These are phyloP conservation scores for Lasioglossum figueresi DNA, from an alignment of 2,888 invertebrate species.

Conservation along the genomic window DNA sequence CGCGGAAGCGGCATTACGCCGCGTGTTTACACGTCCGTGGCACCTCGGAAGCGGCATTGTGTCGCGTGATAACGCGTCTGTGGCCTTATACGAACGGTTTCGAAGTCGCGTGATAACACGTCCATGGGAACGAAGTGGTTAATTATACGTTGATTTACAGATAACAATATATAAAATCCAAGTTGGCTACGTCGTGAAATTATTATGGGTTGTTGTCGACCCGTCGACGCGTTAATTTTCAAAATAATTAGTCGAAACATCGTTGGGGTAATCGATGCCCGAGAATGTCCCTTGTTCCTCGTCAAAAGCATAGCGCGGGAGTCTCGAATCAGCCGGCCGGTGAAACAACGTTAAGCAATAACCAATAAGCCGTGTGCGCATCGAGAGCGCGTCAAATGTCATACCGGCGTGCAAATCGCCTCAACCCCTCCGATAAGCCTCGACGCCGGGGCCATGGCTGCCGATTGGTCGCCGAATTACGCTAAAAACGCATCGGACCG, in stretches of 20 bases:
- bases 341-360: constrained; percentile 78
- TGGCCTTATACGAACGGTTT: no score
- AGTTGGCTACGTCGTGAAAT: background rate
- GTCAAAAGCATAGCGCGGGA: constrained; percentile 27
- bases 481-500: constrained; percentile 69
- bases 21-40: no score
- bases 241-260: constrained; percentile 5
- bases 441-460: background rate
- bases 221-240: background rate
- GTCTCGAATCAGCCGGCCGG: constrained; percentile 59
- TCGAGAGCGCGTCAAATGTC: constrained; percentile 77
- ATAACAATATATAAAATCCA: background rate
- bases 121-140: no score
- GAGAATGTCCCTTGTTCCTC: constrained; percentile 17
- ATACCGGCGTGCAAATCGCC: constrained; percentile 44
- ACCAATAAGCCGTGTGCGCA: constrained; percentile 76
- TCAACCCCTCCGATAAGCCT: constrained; percentile 22
- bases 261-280: background rate
- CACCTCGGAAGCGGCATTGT: no score
- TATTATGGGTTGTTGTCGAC: background rate
- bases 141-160: background rate
- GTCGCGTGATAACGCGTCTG: no score
- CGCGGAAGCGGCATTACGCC: no score
- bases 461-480: constrained; percentile 68
- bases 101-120: no score